These are phyloP conservation scores for Microtus agrestis DNA, from an alignment of 2,797 vertebrate genomes.

Conservation along the genomic window DNA sequence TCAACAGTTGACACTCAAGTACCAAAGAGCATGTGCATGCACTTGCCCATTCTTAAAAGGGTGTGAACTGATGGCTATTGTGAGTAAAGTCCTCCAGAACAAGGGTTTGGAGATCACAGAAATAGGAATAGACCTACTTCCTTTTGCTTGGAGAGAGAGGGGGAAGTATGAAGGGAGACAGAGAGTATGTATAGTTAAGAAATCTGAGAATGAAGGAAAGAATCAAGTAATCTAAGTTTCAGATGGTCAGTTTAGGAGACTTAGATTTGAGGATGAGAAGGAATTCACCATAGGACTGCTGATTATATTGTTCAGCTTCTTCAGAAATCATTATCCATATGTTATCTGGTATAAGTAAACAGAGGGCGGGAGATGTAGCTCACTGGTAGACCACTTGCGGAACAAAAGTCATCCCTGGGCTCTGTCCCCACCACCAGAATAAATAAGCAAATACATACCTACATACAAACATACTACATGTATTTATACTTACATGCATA, in stretches of 20 bases:
- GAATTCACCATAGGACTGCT: background rate
- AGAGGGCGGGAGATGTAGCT: background rate
- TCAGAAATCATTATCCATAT: background rate
- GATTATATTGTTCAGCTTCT: background rate
- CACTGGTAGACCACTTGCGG: background rate
- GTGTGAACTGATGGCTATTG: background rate
- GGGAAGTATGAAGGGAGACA: background rate
- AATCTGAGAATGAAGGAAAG: background rate
- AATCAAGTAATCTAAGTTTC: background rate
- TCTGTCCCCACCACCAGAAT: background rate
- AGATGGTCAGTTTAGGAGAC: background rate
- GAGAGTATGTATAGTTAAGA: background rate
- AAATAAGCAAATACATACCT: background rate
- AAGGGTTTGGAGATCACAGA: background rate
- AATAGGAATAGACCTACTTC: background rate
- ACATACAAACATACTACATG: no score
- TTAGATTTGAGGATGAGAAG: background rate
- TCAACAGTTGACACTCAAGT: background rate
- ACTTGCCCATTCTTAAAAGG: background rate
- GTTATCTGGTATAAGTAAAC: slow-evolving; percentile 22
- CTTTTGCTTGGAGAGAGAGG: background rate
- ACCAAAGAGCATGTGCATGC: background rate
- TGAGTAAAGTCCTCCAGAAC: background rate
- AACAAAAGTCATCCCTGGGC: background rate
- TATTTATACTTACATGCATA: background rate